Evolutionary conservation across 2,113 vertebrate species (phyloP).

Genomic region (Psittacula cyanocephala): DNA sequence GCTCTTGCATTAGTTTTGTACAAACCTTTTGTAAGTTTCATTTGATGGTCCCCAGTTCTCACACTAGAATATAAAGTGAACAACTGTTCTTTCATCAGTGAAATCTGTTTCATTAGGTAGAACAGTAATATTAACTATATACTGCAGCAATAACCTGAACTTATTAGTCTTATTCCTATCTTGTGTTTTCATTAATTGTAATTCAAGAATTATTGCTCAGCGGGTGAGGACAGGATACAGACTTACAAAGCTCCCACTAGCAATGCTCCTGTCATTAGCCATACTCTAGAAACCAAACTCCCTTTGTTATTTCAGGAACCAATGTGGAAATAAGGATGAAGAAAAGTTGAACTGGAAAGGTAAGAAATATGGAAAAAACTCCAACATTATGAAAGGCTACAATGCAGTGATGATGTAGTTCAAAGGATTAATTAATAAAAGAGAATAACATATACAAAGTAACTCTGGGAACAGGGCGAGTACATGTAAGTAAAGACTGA

Average conservation of each 20-base stretch:
- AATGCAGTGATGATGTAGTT: background rate
- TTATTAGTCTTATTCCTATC: background rate
- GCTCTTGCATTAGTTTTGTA: background rate
- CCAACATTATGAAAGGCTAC: background rate
- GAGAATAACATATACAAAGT: background rate
- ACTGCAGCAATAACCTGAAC: background rate
- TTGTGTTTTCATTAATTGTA: background rate
- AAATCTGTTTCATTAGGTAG: background rate
- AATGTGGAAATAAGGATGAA: background rate
- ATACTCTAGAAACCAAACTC: background rate
- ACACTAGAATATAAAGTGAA: background rate
- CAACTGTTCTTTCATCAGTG: background rate
- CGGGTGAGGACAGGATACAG: background rate
- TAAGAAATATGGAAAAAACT: background rate
- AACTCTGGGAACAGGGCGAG: background rate
- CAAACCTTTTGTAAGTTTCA: background rate
- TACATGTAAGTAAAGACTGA: background rate
- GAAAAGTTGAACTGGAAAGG: background rate
- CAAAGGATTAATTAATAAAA: background rate
- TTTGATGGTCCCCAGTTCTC: background rate
- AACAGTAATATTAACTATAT: background rate
- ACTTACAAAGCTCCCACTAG: background rate
- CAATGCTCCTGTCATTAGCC: background rate
- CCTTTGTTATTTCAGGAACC: background rate
- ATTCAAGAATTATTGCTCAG: background rate